Evolutionary conservation across 2,797 vertebrate species (phyloP).

Genomic region (Sebastes iracundus): DNA sequence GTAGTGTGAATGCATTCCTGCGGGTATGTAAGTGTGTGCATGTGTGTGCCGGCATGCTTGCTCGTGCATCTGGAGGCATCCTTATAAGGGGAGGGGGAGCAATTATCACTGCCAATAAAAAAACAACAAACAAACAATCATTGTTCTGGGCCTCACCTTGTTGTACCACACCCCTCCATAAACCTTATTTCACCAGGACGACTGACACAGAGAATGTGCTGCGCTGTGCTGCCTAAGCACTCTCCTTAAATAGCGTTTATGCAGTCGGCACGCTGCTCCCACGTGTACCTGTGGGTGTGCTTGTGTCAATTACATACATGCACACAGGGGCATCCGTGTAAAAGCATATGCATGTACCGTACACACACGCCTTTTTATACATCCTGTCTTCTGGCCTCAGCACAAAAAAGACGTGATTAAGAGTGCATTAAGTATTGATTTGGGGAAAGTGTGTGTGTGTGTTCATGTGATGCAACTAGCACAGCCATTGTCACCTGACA

Average conservation of each 20-base stretch:
- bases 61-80: constrained; percentile 61
- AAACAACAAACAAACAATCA: constrained; percentile 82
- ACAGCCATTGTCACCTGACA: not conserved
- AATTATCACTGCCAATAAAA: constrained; percentile 85
- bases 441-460: not conserved
- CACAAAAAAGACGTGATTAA: constrained; percentile 25
- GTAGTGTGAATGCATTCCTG: constrained; percentile 67
- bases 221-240: constrained; percentile 84
- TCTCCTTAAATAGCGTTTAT: constrained; percentile 74
- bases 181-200: constrained; percentile 71
- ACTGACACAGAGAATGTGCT: constrained; percentile 80
- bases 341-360: constrained; percentile 5
- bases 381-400: constrained; percentile 36
- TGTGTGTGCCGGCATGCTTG: constrained; percentile 65
- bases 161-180: constrained; percentile 77
- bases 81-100: constrained; percentile 65
- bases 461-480: not conserved
- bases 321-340: constrained; percentile 14
- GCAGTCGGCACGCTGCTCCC: constrained; percentile 55
- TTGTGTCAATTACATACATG: constrained; percentile 25
- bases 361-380: constrained; percentile 39
- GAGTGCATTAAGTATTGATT: constrained; percentile 43
- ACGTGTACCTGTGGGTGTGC: constrained; percentile 49
- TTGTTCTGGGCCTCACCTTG: constrained; percentile 82
- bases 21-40: constrained; percentile 72